Base-by-base conservation (phyloP, 2,113 vertebrate species). In the Takifugu bimaculatus region DNA sequence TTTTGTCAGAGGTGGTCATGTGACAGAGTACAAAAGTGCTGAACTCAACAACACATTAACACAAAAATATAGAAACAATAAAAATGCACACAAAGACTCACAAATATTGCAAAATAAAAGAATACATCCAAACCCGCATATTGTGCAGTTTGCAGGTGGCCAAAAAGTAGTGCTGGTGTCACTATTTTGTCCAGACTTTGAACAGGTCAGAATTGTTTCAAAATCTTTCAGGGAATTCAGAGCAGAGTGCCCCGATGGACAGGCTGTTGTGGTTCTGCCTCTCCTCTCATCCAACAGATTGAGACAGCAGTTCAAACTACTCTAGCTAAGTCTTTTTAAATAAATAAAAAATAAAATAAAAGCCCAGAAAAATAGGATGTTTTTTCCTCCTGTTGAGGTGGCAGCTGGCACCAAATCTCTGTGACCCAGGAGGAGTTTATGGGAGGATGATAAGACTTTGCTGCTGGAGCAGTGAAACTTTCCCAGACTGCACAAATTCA, bases 101-200 rank as follows among this genome's bases (percentile, higher is more conserved):
- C 78, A 79, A 70, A 60, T 39, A 26, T 63, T 77, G 44, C 70
- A 65, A 70, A 73, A 63, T 71, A 63, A 61, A 80, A 3, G 63
- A 20, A 80, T 79, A 78, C 74, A 88, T 72, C 63, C 64, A 80
- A 70, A 79, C 65, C 65, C 72, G 82, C 76, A 76, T 72, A 83
- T 61, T 81, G 78, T 89, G 87, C 81, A 84, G 69, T 70, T 74
- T 54, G 64, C 54, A 49, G 25, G 59, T 76, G 70, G 64, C 72
- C 77, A 80, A 73, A 47, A 80, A 66, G 68, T 43, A 35, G 73
- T 80, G 86, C 83, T 82, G 84, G 82, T 81, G 79, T 77, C 32
- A 43, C 62, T 49, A 20, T 58, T 26, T 54, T 26, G 32, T 58
- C 59, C 0, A 45, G 53, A 45, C 49, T 68, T 54, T 35, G 9